A percentile compares a stretch with the other conserved stretches of the same genome.
Conservation (phyloP, 2,113 vertebrate genomes). For the Xenopus borealis region DNA sequence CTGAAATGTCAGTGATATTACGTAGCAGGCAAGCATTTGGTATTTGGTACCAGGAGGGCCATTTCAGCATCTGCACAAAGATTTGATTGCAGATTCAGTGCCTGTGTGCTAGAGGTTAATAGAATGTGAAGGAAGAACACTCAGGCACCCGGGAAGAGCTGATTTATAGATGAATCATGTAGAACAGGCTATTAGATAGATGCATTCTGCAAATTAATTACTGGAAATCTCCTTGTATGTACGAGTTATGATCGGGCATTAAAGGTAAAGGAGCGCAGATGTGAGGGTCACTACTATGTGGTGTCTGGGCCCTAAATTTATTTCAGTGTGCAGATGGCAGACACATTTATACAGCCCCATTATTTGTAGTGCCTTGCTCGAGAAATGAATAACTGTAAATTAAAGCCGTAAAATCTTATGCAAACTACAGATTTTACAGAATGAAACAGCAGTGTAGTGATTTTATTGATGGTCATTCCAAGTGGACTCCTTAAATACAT, state of each 20-base stretch:
- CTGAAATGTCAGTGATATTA: too few relatives aligned
- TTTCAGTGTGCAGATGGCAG: conserved; percentile 15
- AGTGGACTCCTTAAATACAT: too few relatives aligned
- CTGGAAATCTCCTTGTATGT: conserved; percentile 17
- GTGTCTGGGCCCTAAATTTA: conserved; percentile 21
- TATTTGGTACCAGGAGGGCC: not conserved
- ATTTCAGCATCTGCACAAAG: not conserved
- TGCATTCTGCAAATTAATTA: conserved; percentile 13
- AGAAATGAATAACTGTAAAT: not conserved
- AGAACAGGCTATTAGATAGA: conserved; percentile 1
- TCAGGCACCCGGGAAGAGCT: conserved; percentile 7
- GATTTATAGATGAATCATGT: conserved; percentile 19
- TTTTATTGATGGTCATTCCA: too few relatives aligned
- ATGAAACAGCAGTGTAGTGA: not conserved
- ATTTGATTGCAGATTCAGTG: not conserved
- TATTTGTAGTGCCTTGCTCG: conserved; percentile 10
- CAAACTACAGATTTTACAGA: not conserved
- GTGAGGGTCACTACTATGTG: conserved; percentile 3
- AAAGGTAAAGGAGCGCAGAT: conserved; percentile 23
- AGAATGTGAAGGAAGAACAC: conserved; percentile 7
- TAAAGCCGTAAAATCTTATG: not conserved
- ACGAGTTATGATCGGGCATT: conserved; percentile 21
- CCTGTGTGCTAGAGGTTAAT: conserved; percentile 13
- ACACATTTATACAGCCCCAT: conserved; percentile 16
- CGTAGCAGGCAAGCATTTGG: not conserved